phyloP scores from a whole-genome alignment of 2,888 invertebrate genomes.

The Aelia acuminata region DNA sequence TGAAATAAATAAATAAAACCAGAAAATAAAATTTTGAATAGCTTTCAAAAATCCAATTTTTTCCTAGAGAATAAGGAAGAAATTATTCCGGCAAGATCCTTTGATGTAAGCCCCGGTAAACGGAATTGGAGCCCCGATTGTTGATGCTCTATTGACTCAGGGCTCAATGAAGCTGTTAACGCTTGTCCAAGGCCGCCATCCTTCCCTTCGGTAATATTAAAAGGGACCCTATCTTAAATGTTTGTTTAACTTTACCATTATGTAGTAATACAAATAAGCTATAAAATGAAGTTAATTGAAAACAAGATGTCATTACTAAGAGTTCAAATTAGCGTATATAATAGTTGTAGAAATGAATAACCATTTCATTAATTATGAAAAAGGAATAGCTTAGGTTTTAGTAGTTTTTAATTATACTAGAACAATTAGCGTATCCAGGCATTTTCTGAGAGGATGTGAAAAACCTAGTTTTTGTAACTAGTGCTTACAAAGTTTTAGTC shows the following conservation, averaged over 20 bases:
- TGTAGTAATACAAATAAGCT: neutral
- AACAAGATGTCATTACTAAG: neutral
- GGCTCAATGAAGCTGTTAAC: conserved; percentile 17
- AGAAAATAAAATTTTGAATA: neutral
- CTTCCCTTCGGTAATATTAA: neutral
- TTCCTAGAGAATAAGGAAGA: neutral
- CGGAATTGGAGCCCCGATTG: conserved; percentile 15
- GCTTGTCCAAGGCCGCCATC: neutral
- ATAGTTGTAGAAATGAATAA: neutral
- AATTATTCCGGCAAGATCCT: neutral
- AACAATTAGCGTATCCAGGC: too few species aligned
- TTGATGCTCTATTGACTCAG: conserved; percentile 32
- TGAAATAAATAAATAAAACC: neutral
- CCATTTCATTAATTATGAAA: too few species aligned
- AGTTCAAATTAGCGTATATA: neutral
- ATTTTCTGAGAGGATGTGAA: too few species aligned
- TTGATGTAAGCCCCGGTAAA: conserved; percentile 19
- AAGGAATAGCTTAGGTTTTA: too few species aligned
- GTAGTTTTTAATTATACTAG: too few species aligned
- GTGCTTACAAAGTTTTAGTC: too few species aligned
- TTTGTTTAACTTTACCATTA: neutral
- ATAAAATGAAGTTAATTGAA: neutral
- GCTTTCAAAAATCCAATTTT: neutral
- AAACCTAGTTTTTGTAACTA: too few species aligned
- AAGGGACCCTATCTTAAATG: neutral